phyloP scores from a whole-genome alignment of 2,113 vertebrate genomes.

The Egretta garzetta region DNA sequence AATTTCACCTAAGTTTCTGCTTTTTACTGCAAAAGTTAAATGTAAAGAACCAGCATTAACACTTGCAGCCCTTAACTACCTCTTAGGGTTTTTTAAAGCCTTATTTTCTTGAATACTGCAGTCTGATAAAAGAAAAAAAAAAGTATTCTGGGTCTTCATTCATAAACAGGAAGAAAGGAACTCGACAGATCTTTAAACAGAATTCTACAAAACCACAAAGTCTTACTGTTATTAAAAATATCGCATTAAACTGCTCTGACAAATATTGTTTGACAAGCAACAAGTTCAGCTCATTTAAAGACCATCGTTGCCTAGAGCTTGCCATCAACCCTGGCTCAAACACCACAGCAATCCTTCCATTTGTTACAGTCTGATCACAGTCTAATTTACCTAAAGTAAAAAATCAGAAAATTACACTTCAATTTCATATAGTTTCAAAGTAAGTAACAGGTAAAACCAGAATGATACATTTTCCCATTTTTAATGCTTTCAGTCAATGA shows the following conservation, averaged over 20 bases:
- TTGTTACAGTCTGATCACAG: neutral
- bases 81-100: neutral
- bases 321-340: neutral
- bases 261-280: neutral
- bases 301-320: neutral
- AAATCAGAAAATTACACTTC: neutral
- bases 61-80: neutral
- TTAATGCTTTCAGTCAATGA: neutral
- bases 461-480: neutral
- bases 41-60: neutral
- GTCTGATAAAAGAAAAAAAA: neutral
- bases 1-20: neutral
- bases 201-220: neutral
- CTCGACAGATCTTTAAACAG: neutral
- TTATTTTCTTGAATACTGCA: neutral
- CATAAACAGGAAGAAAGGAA: neutral
- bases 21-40: neutral
- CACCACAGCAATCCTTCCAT: neutral
- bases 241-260: neutral
- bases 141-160: neutral
- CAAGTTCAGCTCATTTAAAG: slow-evolving; percentile 13
- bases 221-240: neutral
- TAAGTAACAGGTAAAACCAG: neutral
- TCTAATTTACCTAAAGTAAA: neutral
- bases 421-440: neutral